Conservation (phyloP, 2,797 vertebrate species). For the Dendrocincla tyrannina region DNA sequence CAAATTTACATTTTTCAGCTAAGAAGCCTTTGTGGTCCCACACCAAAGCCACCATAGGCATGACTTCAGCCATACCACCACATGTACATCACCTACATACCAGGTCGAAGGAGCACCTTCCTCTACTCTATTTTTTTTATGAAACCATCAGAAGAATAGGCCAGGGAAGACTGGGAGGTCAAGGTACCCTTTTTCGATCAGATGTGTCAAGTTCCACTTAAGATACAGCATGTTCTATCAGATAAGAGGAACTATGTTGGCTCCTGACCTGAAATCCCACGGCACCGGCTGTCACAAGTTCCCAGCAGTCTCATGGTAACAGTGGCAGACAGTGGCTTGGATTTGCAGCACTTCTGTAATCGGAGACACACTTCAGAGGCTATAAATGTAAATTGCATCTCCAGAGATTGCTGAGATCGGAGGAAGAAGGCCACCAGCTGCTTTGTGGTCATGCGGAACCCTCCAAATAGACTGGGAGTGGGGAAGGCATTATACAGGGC, state of each 20-base stretch:
- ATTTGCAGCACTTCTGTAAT: not conserved
- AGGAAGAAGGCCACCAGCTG: not conserved
- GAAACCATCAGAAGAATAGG: not conserved
- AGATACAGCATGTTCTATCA: not conserved
- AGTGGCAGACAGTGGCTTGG: not conserved
- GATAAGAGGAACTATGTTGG: not conserved
- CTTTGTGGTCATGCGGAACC: not conserved
- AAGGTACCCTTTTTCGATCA: not conserved
- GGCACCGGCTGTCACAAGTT: not conserved
- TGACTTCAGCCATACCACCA: not conserved
- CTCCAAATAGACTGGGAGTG: not conserved
- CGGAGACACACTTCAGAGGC: not conserved
- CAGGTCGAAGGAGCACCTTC: not conserved
- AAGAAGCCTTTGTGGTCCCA: not conserved
- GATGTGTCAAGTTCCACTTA: not conserved
- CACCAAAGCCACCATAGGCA: not conserved
- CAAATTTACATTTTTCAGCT: not conserved
- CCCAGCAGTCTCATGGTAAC: not conserved
- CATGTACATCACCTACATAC: fast-evolving
- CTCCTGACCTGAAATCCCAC: not conserved
- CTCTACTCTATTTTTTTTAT: not conserved
- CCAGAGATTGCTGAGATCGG: not conserved
- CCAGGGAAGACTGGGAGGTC: not conserved
- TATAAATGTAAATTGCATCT: not conserved
- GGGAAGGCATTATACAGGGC: not conserved